These are phyloP conservation scores for Acheta domesticus DNA, from an alignment of 2,888 invertebrate genomes.

Conservation along the genomic window DNA sequence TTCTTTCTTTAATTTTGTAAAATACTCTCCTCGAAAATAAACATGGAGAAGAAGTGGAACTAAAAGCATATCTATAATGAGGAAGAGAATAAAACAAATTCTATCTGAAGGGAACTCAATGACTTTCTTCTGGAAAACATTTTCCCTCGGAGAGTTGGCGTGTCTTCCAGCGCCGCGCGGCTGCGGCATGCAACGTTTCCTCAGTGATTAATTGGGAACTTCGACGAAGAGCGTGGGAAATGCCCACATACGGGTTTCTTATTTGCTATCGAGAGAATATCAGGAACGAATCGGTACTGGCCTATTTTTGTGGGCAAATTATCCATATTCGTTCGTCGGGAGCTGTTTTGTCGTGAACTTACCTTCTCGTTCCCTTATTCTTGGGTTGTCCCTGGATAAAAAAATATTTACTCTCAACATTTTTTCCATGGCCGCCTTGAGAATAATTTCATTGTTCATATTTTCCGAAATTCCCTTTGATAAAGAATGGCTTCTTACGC, in stretches of 20 bases:
- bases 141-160: constrained; percentile 11
- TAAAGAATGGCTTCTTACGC: no score
- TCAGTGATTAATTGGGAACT: constrained; percentile 11
- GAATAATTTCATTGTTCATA: no score
- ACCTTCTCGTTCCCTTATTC: no score
- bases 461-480: no score
- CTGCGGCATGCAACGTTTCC: constrained; percentile 6
- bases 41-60: constrained; percentile 18
- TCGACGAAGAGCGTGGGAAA: not conserved
- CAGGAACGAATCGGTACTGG: not conserved
- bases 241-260: constrained; percentile 7
- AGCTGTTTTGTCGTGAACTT: no score
- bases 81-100: constrained; percentile 18
- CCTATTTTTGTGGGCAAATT: constrained; percentile 8
- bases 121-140: constrained; percentile 18
- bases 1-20: constrained; percentile 7
- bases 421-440: no score
- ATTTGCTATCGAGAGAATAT: not conserved
- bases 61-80: constrained; percentile 18
- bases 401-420: no score
- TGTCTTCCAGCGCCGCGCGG: not conserved
- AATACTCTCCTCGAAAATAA: constrained; percentile 7
- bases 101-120: constrained; percentile 18
- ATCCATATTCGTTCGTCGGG: not conserved
- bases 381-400: no score